These are phyloP conservation scores for Chromobotia macracanthus DNA, from an alignment of 2,797 vertebrate genomes.

Conservation along the genomic window DNA sequence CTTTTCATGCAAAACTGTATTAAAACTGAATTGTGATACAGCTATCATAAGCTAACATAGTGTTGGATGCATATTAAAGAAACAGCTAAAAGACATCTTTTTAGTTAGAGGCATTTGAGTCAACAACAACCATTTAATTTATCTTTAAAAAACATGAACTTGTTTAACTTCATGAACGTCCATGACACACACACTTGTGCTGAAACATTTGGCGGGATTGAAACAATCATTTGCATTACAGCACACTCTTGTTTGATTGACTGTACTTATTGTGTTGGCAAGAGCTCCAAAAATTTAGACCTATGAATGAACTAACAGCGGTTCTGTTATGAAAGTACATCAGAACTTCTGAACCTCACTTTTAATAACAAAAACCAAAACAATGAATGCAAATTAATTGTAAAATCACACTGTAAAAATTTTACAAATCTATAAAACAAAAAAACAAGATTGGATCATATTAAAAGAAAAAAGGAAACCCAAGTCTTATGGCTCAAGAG, in stretches of 20 bases:
- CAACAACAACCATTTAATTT: conserved; percentile 56
- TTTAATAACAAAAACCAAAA: conserved; percentile 32
- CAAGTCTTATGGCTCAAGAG: conserved; percentile 74
- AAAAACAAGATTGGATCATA: conserved; percentile 42
- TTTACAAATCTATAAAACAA: conserved; percentile 61
- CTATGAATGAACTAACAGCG: background rate
- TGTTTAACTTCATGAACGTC: conserved; percentile 59
- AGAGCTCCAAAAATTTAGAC: conserved; percentile 49
- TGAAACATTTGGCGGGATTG: conserved; percentile 46
- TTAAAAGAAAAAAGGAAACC: conserved; percentile 63
- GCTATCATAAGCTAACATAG: background rate
- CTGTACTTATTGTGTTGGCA: conserved; percentile 40
- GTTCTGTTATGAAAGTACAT: conserved; percentile 36
- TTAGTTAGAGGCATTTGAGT: conserved; percentile 36
- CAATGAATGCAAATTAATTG: conserved; percentile 7
- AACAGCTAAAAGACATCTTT: background rate
- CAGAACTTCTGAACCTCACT: conserved; percentile 44
- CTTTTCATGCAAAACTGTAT: conserved; percentile 2
- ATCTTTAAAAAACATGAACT: conserved; percentile 56
- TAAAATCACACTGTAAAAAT: conserved; percentile 48
- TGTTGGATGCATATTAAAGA: background rate
- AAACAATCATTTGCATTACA: conserved; percentile 51
- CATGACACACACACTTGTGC: conserved; percentile 56
- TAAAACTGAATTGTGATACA: background rate
- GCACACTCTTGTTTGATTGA: conserved; percentile 43